Percentiles rank a stretch among this genome's conserved stretches.
Conservation (phyloP, 2,888 invertebrate genomes). For the Vanessa cardui region DNA sequence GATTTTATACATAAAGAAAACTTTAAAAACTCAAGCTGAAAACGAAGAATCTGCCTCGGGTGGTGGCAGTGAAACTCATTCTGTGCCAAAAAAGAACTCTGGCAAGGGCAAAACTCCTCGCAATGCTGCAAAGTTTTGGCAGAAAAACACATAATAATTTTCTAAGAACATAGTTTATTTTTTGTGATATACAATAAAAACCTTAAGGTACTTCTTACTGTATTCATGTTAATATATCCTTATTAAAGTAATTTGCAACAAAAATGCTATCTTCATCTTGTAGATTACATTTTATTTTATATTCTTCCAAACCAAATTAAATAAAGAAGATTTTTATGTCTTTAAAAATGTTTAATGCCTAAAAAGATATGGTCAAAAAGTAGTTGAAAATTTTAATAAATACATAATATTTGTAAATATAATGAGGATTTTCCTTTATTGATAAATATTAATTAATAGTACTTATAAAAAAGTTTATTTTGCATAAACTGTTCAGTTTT, state of each 20-base stretch:
- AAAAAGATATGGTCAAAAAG: no score
- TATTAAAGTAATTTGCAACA: no score
- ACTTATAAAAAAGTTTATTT: no score
- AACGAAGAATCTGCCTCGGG: conserved; percentile 93
- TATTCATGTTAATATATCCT: conserved; percentile 2
- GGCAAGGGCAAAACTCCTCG: conserved; percentile 86
- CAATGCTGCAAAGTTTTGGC: conserved; percentile 87
- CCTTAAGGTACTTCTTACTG: conserved; percentile 36
- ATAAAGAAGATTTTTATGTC: no score
- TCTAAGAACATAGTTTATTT: conserved; percentile 21
- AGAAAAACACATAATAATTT: conserved; percentile 74
- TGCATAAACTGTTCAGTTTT: no score
- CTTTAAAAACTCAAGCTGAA: conserved; percentile 91
- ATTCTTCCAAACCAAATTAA: background rate
- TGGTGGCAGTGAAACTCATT: conserved; percentile 79
- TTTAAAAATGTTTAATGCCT: no score
- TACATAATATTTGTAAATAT: no score
- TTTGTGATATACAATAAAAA: conserved; percentile 42
- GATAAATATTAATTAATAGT: no score
- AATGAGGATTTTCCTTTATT: no score
- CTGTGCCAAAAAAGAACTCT: conserved; percentile 89
- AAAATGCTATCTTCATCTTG: no score
- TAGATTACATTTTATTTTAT: background rate
- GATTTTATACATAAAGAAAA: conserved; percentile 94
- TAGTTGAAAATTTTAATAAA: no score